These are phyloP conservation scores for Oncorhynchus mykiss DNA, from an alignment of 2,113 vertebrate genomes.

Conservation along the genomic window DNA sequence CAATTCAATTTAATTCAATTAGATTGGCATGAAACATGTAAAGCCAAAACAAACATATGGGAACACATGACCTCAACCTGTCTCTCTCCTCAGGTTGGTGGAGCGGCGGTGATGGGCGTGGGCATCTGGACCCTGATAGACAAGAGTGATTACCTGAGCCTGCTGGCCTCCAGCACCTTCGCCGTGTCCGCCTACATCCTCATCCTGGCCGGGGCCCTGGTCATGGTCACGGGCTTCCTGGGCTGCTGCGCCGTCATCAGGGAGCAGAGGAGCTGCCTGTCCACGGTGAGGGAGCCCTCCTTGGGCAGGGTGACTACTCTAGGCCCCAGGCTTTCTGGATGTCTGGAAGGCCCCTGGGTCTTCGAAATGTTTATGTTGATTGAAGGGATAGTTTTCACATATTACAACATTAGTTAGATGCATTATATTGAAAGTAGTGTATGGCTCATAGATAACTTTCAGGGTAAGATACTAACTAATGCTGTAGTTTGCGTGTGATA, in stretches of 20 bases:
- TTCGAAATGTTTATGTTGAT: not conserved
- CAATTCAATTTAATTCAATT: too few relatives aligned
- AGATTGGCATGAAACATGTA: too few relatives aligned
- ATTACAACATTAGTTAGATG: too few relatives aligned
- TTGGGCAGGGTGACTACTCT: not conserved
- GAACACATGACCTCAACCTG: too few relatives aligned
- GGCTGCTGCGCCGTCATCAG: slow-evolving; percentile 81
- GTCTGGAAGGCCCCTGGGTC: not conserved
- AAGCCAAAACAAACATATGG: too few relatives aligned
- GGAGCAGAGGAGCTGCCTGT: slow-evolving; percentile 81
- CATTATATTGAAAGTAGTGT: too few relatives aligned
- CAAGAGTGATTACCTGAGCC: slow-evolving; percentile 81
- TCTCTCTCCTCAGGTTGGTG: slow-evolving; percentile 69
- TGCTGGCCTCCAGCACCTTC: slow-evolving; percentile 83
- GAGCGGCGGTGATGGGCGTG: slow-evolving; percentile 77
- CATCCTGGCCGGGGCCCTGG: slow-evolving; percentile 78
- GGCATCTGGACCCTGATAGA: slow-evolving; percentile 84
- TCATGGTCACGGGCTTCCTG: slow-evolving; percentile 83
- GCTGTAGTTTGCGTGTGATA: not conserved
- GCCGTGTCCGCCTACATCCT: slow-evolving; percentile 82
- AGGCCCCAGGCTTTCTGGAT: not conserved
- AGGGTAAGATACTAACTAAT: too few relatives aligned
- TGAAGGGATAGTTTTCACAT: too few relatives aligned
- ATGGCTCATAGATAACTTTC: too few relatives aligned
- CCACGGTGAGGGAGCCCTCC: slow-evolving; percentile 65